phyloP scores from a whole-genome alignment of 2,888 invertebrate species.

The Noctua fimbriata region DNA sequence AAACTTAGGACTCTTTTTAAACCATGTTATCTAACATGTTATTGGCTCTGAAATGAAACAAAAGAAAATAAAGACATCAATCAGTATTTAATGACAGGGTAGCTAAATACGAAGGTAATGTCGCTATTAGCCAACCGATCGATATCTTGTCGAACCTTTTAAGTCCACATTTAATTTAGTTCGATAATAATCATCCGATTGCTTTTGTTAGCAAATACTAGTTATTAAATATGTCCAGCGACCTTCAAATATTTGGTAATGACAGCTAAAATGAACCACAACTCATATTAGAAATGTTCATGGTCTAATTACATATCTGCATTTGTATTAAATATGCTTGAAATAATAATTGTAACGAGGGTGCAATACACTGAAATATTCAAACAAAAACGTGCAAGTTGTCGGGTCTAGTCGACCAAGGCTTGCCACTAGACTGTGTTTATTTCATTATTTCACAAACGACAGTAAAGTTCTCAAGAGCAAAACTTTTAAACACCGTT shows the following conservation, averaged over 20 bases:
- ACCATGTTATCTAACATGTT: not conserved
- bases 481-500: constrained; percentile 27
- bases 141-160: constrained; percentile 76
- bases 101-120: constrained; percentile 59
- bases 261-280: constrained; percentile 56
- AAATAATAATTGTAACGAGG: constrained; percentile 55
- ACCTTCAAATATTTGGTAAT: constrained; percentile 67
- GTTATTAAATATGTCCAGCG: constrained; percentile 67
- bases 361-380: constrained; percentile 51
- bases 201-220: constrained; percentile 70
- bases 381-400: constrained; percentile 42
- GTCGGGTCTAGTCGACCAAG: constrained; percentile 39
- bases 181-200: constrained; percentile 74
- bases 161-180: constrained; percentile 73
- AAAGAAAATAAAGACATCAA: constrained; percentile 36
- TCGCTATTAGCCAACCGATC: constrained; percentile 74
- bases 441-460: constrained; percentile 54
- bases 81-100: constrained; percentile 30
- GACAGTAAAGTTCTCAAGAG: constrained; percentile 25
- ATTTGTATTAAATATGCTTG: constrained; percentile 54
- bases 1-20: not conserved
- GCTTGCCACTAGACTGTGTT: constrained; percentile 39
- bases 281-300: constrained; percentile 61
- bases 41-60: constrained; percentile 6
- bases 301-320: constrained; percentile 65